phyloP scores from a whole-genome alignment of 2,797 vertebrate genomes.

The Esox masquinongy region DNA sequence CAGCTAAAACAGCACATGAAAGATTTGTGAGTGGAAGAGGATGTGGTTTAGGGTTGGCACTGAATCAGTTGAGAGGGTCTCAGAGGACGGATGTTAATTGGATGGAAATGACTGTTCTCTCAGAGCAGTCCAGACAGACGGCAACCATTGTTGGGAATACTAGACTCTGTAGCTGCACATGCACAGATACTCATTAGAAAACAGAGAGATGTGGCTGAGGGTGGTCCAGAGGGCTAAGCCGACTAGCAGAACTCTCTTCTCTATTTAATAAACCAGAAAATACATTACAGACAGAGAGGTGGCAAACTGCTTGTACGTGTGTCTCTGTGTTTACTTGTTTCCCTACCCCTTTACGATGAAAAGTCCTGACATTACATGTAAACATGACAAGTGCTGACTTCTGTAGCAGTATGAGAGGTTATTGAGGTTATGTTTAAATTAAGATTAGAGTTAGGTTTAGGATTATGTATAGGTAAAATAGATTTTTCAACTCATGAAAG shows the following conservation, averaged over 20 bases:
- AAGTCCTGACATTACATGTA: no score
- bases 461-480: no score
- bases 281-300: no score
- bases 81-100: slow-evolving; percentile 6
- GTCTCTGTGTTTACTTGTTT: background rate
- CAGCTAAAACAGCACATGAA: background rate
- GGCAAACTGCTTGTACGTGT: background rate
- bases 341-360: no score
- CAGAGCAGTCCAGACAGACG: background rate
- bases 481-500: no score
- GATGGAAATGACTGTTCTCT: slow-evolving; percentile 6
- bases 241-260: no score
- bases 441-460: no score
- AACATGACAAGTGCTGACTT: no score
- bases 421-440: no score
- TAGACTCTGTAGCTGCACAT: background rate
- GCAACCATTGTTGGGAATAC: background rate
- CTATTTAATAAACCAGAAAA: background rate
- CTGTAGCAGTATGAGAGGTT: no score
- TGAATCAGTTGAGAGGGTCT: slow-evolving; percentile 1
- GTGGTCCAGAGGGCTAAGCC: background rate
- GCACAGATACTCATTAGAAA: background rate
- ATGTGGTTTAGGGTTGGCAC: background rate
- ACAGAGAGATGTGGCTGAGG: background rate
- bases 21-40: background rate